Base-by-base conservation (phyloP, 2,888 invertebrate species). In the Drosophila limbata region DNA sequence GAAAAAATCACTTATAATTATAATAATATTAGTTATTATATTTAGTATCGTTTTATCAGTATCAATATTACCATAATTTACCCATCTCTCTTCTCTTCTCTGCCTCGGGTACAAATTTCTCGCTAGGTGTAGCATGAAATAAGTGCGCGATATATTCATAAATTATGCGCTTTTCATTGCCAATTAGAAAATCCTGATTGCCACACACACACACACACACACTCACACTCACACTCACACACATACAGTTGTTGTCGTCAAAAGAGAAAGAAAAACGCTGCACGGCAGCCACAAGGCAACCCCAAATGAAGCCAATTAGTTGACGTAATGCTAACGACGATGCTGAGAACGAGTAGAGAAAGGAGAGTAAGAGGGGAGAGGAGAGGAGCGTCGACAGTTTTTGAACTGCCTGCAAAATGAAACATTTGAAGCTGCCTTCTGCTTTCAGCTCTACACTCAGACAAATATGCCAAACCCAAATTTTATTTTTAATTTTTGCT, bases 241-340 rank as follows among this genome's bases (percentile, higher is more conserved):
- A 68, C 48, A 39, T 76, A 74, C 74, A 78, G 71, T 65, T 19
- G 71, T 1, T 50, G 47, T 44, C 35, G 50, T 57, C 40, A 57
- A 42, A 73, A 73, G 68, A 56, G 69, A 39, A 73, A 60, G 47
- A 73, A 63, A 68, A 73, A 61, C 61, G 64, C 42, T 69, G 63
- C 47, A 59, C 42, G 50, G 63, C 79, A 65, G 72, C 80, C 86
- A 77, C 84, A 85, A 70, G 84, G 86, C 81, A 80, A 83, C 86
- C 84, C 86, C 88, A 84, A 83, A 88, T 88, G 84, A 84, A 84
- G 88, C 84, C 84, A 84, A 84, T 84, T 84, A 84, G 88, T 83
- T 84, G 83, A 88, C 83, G 86, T 86, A 84, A 88, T 84, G 84
- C 67, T 86, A 77, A 88, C 86, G 83, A 83, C 77, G 70, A 67